Evolutionary conservation across 2,797 vertebrate genomes (phyloP).

Genomic region (Cirrhinus mrigala): DNA sequence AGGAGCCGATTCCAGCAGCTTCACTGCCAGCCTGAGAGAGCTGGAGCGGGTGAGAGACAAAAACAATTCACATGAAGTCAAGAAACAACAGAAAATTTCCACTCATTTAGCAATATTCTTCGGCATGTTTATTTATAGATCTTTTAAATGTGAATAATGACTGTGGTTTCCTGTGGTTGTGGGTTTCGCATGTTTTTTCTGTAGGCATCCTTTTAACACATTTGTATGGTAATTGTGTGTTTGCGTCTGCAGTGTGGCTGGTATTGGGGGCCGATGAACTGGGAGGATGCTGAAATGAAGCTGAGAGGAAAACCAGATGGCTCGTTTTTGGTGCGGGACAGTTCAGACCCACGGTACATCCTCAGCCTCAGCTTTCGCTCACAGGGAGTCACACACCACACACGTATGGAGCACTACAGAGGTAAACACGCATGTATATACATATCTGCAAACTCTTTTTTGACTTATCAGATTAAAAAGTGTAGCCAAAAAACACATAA

Average conservation of each 20-base stretch:
- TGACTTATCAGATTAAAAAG: neutral
- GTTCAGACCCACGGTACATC: slow-evolving; percentile 95
- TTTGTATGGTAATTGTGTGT: slow-evolving; percentile 19
- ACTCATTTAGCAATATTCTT: neutral
- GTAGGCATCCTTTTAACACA: neutral
- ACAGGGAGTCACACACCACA: slow-evolving; percentile 93
- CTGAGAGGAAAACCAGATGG: slow-evolving; percentile 94
- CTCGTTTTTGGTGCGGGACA: slow-evolving; percentile 95
- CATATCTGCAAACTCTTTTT: slow-evolving; percentile 15
- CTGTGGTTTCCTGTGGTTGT: slow-evolving; percentile 23
- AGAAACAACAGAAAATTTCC: neutral
- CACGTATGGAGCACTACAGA: slow-evolving; percentile 89
- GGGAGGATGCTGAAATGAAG: slow-evolving; percentile 98
- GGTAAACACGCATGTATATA: slow-evolving; percentile 68
- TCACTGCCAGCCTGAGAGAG: slow-evolving; percentile 92
- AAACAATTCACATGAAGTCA: neutral
- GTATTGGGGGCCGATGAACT: slow-evolving; percentile 99
- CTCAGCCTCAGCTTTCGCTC: slow-evolving; percentile 97
- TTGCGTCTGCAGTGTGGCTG: slow-evolving; percentile 85
- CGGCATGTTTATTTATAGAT: neutral
- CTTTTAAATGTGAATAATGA: neutral
- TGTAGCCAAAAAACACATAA: neutral
- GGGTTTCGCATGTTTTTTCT: slow-evolving; percentile 12
- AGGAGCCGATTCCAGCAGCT: slow-evolving; percentile 90
- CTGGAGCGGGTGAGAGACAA: slow-evolving; percentile 87